A percentile compares a stretch with the other conserved stretches of the same genome.
These are phyloP conservation scores for Aphis gossypii DNA, from an alignment of 1,140 invertebrate species.

Conservation along the genomic window DNA sequence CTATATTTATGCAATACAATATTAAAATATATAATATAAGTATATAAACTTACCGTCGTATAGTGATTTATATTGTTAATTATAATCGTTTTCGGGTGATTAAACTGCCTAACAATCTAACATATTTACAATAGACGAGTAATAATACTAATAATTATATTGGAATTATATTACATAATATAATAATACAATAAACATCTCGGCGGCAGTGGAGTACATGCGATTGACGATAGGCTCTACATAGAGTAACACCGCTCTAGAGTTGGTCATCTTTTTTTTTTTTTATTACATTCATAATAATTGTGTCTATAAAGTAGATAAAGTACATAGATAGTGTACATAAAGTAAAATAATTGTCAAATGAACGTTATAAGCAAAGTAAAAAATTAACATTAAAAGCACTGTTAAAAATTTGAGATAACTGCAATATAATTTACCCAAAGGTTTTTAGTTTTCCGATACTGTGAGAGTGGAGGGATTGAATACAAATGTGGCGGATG, in stretches of 20 bases:
- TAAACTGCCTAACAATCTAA: not conserved
- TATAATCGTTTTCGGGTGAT: not conserved
- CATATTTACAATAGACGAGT: too few relatives aligned
- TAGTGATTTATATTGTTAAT: not conserved
- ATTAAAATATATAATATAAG: not conserved
- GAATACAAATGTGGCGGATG: not conserved
- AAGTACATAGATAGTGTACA: too few relatives aligned
- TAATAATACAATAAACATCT: too few relatives aligned
- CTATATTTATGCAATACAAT: not conserved
- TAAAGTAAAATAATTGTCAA: not conserved
- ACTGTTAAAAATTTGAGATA: not conserved
- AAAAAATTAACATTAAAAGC: not conserved
- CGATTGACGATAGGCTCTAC: not conserved
- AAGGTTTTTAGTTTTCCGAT: not conserved
- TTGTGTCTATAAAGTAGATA: not conserved
- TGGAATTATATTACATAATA: too few relatives aligned
- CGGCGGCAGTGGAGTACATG: not conserved
- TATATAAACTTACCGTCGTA: not conserved
- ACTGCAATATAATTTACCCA: not conserved
- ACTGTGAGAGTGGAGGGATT: not conserved
- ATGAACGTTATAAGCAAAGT: not conserved
- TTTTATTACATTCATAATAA: not conserved
- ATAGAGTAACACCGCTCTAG: too few relatives aligned
- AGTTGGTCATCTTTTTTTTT: not conserved
- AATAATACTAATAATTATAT: too few relatives aligned